Evolutionary conservation across 2,888 invertebrate genomes (phyloP).

Genomic region (Anorthoa munda): DNA sequence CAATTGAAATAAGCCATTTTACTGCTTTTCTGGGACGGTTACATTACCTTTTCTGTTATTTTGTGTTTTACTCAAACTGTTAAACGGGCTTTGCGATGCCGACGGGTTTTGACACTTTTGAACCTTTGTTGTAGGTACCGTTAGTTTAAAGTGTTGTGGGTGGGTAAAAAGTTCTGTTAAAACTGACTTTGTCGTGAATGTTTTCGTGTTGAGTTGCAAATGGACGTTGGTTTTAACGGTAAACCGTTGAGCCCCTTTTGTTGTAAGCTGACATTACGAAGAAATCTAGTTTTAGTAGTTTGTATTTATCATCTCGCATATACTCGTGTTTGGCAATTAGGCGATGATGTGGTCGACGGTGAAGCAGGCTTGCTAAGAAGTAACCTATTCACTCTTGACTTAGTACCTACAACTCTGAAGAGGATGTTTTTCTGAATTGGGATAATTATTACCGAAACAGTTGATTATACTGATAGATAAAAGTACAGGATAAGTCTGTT

Average conservation of each 20-base stretch:
- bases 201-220: background rate
- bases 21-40: constrained; percentile 21
- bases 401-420: background rate
- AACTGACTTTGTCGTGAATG: background rate
- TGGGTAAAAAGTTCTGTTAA: background rate
- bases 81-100: constrained; percentile 15
- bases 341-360: too few species aligned
- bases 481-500: background rate
- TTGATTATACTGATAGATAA: too few species aligned
- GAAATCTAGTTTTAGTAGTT: background rate
- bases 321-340: too few species aligned
- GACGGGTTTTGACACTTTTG: constrained; percentile 30
- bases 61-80: constrained; percentile 28
- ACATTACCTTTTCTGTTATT: constrained; percentile 32
- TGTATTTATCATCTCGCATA: too few species aligned
- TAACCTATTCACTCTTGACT: too few species aligned
- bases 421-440: background rate
- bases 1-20: constrained; percentile 55
- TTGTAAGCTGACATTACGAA: background rate
- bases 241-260: background rate
- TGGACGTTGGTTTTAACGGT: constrained; percentile 6
- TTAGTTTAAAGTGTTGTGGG: constrained; percentile 2
- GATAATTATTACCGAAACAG: background rate
- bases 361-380: too few species aligned
- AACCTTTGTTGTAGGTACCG: constrained; percentile 8